Evolutionary conservation across 2,888 invertebrate species (phyloP).

Genomic region (Napeogenes inachia): DNA sequence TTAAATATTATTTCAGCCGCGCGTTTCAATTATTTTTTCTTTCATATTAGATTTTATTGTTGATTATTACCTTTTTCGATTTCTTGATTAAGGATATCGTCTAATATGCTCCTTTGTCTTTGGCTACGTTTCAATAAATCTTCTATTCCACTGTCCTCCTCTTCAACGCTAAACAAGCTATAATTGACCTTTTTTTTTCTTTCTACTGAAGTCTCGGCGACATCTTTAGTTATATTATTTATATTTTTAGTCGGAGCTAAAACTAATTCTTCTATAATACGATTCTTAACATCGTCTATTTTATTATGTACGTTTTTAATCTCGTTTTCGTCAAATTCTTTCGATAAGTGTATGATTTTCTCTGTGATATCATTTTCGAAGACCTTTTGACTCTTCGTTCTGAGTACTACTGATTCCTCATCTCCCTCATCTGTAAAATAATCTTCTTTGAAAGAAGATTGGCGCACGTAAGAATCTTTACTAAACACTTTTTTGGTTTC

Average conservation of each 20-base stretch:
- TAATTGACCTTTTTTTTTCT: conserved; percentile 50
- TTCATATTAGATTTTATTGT: conserved; percentile 52
- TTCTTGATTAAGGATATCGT: conserved; percentile 81
- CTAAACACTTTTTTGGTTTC: conserved; percentile 70
- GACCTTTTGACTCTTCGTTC: conserved; percentile 63
- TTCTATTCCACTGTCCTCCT: conserved; percentile 80
- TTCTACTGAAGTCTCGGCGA: conserved; percentile 60
- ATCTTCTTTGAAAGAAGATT: conserved; percentile 72
- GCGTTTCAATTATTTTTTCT: conserved; percentile 41
- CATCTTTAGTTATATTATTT: conserved; percentile 64
- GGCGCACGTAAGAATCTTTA: conserved; percentile 69
- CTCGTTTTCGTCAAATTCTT: conserved; percentile 65
- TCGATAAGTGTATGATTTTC: conserved; percentile 66
- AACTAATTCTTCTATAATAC: conserved; percentile 67
- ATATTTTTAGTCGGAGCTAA: conserved; percentile 53
- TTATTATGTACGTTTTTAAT: conserved; percentile 51
- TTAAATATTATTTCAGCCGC: conserved; percentile 53
- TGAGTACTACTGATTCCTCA: conserved; percentile 61
- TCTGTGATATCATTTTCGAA: conserved; percentile 72
- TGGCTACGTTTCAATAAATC: conserved; percentile 80
- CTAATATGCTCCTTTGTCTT: conserved; percentile 83
- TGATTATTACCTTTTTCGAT: conserved; percentile 75
- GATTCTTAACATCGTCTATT: conserved; percentile 61
- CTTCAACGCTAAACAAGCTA: conserved; percentile 60
- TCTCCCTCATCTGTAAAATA: conserved; percentile 62